Evolutionary conservation across 2,888 invertebrate genomes (phyloP), one percentile per base, ranked within the genome.

Genomic region (Plebejus argus): DNA sequence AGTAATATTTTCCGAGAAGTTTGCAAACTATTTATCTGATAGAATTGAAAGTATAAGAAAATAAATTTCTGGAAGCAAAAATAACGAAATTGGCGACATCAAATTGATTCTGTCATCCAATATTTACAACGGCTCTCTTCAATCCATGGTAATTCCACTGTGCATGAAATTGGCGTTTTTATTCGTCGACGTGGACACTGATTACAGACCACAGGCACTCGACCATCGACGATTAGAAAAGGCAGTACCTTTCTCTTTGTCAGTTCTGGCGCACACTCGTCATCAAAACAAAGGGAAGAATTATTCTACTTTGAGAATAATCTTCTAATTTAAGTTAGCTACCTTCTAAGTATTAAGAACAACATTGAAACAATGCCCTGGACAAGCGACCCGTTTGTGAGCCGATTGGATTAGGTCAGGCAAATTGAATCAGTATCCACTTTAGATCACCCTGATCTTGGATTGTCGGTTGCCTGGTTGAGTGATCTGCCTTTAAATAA

Each of bases 381-480:
- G 71, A 72, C 76, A 75, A 61, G 28, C 39, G 76, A 79, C 78
- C 23, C 35, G 71, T 77, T 79, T 76, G 72, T 66, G 76, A n/a
- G 61, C 71, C 53, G 78, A 77, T 77, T 76, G 75, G 66, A 79
- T 79, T 78, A 77, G 74, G 75, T 79, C 75, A 77, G 74, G 75
- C 75, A 77, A 78, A 80, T 80, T 76, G 76, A 80, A 79, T 80
- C 74, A 53, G 28, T 12, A 7, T 53, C 53, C 74, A 74, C 74
- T 74, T 53, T 53, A 49, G 74, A 23, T 72, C 72, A 72, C 18
- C 72, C 20, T 12, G 71, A 15, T 66, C 72, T 74, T 28, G 18
- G 74, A 53, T 15, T 74, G 6, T 8, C 5, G 28, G 66, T 66
- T 1, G 28, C 66, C 66, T 66, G 66, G 28, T 66, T 28, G 28